Conservation (phyloP, 2,797 vertebrate genomes). For the Protonibea diacanthus region DNA sequence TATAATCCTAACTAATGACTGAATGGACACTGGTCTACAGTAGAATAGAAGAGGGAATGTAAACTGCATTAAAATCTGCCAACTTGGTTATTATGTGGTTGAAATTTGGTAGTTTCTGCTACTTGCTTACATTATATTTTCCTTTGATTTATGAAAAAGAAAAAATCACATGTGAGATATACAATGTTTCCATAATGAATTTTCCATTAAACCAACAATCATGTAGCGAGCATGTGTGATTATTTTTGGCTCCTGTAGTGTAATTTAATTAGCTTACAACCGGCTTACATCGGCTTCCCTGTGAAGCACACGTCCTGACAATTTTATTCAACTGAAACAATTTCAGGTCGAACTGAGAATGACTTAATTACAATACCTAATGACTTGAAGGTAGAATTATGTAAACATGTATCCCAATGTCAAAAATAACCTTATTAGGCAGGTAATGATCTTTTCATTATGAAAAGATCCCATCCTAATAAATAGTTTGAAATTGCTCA, state of each 20-base stretch:
- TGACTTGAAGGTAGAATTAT: neutral
- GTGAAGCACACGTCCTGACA: neutral
- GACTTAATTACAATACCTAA: neutral
- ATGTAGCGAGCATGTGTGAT: neutral
- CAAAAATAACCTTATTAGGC: neutral
- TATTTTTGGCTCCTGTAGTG: neutral
- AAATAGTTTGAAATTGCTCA: neutral
- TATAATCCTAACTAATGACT: neutral
- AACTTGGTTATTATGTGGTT: neutral
- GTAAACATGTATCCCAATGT: neutral
- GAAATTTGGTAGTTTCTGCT: neutral
- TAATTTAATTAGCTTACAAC: neutral
- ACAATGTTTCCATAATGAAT: neutral
- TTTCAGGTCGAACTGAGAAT: neutral
- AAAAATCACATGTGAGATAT: neutral
- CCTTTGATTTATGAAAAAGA: neutral
- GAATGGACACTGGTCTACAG: neutral
- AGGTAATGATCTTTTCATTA: too few species aligned
- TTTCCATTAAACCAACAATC: neutral
- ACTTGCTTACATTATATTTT: neutral
- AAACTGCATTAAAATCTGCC: neutral
- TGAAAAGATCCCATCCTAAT: neutral
- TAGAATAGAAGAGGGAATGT: too few species aligned
- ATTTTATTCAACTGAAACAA: neutral
- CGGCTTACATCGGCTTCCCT: too few species aligned